Conservation (phyloP, 2,113 vertebrate genomes). For the Cnemophilus loriae region DNA sequence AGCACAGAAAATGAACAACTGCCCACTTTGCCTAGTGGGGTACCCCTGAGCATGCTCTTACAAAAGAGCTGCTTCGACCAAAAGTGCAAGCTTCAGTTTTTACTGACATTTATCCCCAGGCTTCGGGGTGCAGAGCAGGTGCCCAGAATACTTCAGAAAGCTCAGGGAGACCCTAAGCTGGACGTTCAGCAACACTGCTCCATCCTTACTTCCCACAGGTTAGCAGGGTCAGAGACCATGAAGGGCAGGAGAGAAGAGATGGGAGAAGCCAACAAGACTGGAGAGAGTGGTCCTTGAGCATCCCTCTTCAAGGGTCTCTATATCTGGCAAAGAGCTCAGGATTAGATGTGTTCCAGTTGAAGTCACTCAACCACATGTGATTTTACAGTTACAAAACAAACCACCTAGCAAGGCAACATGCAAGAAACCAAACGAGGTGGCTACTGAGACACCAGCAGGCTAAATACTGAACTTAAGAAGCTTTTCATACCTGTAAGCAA, state of each 20-base stretch:
- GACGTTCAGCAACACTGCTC: neutral
- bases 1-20: neutral
- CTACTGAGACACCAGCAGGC: neutral
- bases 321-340: neutral
- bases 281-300: neutral
- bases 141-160: neutral
- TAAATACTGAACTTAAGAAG: neutral
- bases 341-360: neutral
- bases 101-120: neutral
- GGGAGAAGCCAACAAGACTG: neutral
- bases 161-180: neutral
- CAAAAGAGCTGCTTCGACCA: neutral
- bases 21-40: neutral
- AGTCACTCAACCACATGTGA: neutral
- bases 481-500: neutral
- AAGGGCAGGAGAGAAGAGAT: neutral
- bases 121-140: neutral
- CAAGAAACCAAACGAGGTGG: neutral
- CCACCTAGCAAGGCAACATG: neutral
- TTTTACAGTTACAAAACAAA: neutral
- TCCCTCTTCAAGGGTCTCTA: neutral
- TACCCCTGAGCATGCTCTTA: neutral
- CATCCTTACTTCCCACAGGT: neutral
- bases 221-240: neutral
- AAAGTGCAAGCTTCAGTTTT: neutral